These are phyloP conservation scores for Malacoraja senta DNA, from an alignment of 2,797 vertebrate genomes.

Conservation along the genomic window DNA sequence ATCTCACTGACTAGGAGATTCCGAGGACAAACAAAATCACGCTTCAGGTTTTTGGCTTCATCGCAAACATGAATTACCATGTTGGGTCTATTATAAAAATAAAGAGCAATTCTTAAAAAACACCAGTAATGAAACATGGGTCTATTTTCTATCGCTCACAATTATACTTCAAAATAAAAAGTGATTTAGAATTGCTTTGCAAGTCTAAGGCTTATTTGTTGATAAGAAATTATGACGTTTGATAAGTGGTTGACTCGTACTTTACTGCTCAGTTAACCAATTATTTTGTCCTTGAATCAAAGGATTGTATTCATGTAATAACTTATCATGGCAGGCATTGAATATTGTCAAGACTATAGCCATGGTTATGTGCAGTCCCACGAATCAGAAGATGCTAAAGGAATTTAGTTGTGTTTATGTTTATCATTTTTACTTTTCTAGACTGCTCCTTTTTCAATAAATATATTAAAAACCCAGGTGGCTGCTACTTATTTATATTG, in stretches of 20 bases:
- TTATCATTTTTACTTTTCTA: not conserved
- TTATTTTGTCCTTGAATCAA: not conserved
- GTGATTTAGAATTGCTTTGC: not conserved
- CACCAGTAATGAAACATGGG: not conserved
- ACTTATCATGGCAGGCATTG: not conserved
- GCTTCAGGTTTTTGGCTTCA: slow-evolving; percentile 90
- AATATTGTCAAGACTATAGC: not conserved
- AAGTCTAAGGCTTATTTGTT: not conserved
- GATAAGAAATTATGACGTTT: not conserved
- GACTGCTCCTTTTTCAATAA: not conserved
- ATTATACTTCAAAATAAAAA: not conserved
- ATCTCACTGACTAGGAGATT: slow-evolving; percentile 93
- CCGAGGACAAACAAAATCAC: slow-evolving; percentile 90
- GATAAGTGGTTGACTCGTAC: not conserved
- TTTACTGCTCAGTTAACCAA: not conserved
- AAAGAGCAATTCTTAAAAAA: slow-evolving; percentile 14
- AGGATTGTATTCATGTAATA: not conserved
- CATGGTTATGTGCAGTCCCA: not conserved
- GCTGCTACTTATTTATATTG: not conserved
- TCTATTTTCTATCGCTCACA: not conserved
- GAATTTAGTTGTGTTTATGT: not conserved
- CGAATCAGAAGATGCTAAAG: not conserved
- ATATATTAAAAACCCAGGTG: too few relatives aligned
- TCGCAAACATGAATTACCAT: slow-evolving; percentile 98
- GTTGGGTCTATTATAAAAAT: slow-evolving; percentile 65